A percentile compares a stretch with the other conserved stretches of the same genome.
Conservation (phyloP, 92 coral and sea anemone species). For the Desmophyllum pertusum region DNA sequence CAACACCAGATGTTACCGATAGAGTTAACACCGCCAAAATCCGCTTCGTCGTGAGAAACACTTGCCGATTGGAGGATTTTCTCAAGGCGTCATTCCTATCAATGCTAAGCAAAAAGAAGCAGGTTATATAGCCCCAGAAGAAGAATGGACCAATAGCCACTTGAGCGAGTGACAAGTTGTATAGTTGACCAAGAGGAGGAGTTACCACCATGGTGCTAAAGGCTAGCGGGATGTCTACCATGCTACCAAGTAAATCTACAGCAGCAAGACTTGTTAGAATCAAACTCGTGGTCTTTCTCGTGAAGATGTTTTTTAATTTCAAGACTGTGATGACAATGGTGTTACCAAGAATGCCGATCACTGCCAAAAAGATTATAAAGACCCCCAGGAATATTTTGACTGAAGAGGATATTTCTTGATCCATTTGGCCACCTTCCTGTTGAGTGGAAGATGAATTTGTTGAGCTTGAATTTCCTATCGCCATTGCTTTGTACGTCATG, state of each 20-base stretch:
- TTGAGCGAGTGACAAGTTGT: background rate
- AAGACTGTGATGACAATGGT: conserved; percentile 12
- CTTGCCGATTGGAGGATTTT: background rate
- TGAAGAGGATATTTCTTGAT: background rate
- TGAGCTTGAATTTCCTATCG: background rate
- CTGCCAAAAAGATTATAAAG: background rate
- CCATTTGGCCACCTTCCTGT: background rate
- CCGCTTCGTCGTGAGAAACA: background rate
- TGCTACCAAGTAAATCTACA: conserved; percentile 1
- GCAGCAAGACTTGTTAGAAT: conserved; percentile 13
- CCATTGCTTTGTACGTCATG: background rate
- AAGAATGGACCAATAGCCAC: conserved; percentile 2
- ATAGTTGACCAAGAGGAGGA: background rate
- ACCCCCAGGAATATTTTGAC: conserved; percentile 9
- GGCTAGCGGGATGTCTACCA: conserved; percentile 13
- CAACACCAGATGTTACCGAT: background rate
- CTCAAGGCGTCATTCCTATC: conserved; percentile 14
- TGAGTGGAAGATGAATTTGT: background rate
- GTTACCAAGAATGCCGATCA: background rate
- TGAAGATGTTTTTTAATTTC: background rate
- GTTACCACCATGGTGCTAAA: conserved; percentile 4
- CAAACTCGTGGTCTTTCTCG: conserved; percentile 9
- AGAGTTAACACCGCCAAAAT: background rate
- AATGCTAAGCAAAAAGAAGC: conserved; percentile 19
- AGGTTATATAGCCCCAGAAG: conserved; percentile 10